These are phyloP conservation scores for Saturnia pavonia DNA, from an alignment of 2,888 invertebrate genomes.

Conservation along the genomic window DNA sequence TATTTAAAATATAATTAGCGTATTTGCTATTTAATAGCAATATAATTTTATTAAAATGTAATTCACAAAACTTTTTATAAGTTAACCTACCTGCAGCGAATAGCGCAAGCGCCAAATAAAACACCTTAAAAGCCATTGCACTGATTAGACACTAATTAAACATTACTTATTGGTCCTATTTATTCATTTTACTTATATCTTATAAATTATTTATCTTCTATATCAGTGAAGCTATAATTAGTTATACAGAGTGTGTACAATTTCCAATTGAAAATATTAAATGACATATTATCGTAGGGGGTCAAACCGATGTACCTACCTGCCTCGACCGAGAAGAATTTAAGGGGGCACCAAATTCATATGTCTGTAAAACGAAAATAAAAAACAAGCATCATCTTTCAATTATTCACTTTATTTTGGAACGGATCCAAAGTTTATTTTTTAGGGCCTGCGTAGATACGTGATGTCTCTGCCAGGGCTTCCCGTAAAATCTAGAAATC, in stretches of 20 bases:
- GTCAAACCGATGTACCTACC: background rate
- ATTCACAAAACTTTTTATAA: background rate
- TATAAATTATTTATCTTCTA: conserved; percentile 10
- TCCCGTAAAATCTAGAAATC: too few species aligned
- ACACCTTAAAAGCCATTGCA: conserved; percentile 33
- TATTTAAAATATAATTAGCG: too few species aligned
- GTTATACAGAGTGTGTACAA: conserved; percentile 27
- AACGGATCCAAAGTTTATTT: too few species aligned
- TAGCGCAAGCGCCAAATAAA: conserved; percentile 34
- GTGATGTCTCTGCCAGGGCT: too few species aligned
- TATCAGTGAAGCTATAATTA: conserved; percentile 16
- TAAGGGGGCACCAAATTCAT: too few species aligned
- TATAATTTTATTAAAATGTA: too few species aligned
- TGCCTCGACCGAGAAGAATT: too few species aligned
- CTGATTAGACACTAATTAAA: conserved; percentile 10
- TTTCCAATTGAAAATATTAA: background rate
- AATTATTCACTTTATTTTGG: too few species aligned
- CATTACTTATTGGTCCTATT: conserved; percentile 17
- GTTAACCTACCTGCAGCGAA: conserved; percentile 46
- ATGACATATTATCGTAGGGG: background rate
- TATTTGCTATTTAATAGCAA: too few species aligned
- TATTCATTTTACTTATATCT: conserved; percentile 21
- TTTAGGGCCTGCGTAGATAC: too few species aligned
- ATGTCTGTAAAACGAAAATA: too few species aligned
- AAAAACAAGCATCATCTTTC: too few species aligned